Evolutionary conservation across 2,888 invertebrate genomes (phyloP).

Genomic region (Epinotia ramella): DNA sequence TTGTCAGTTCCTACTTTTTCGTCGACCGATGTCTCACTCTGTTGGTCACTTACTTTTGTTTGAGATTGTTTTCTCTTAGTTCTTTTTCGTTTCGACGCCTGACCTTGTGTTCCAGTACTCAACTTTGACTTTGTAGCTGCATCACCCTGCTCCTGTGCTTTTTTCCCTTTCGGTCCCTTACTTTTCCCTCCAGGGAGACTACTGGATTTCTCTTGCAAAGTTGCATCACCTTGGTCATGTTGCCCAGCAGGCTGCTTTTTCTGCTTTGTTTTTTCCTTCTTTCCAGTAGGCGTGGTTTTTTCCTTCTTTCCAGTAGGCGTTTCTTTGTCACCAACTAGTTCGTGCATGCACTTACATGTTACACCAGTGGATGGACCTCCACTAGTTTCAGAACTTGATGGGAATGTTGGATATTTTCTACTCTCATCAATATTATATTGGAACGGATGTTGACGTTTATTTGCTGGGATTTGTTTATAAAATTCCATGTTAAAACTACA

Average conservation of each 20-base stretch:
- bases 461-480: constrained; percentile 6
- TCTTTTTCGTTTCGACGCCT: background rate
- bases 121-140: background rate
- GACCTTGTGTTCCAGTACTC: background rate
- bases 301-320: background rate
- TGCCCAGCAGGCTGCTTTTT: background rate
- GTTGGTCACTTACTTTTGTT: background rate
- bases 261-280: background rate
- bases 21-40: background rate
- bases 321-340: too few relatives aligned
- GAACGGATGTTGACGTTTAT: background rate
- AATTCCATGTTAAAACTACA: constrained; percentile 23
- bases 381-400: background rate
- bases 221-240: background rate
- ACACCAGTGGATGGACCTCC: background rate
- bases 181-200: background rate
- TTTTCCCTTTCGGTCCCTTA: background rate
- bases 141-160: background rate
- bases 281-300: background rate
- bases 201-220: background rate
- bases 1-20: background rate
- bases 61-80: background rate
- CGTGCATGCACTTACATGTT: background rate
- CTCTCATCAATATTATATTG: background rate
- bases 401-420: background rate